Conservation (phyloP, 2,888 invertebrate species). For the Oscheius sp. region DNA sequence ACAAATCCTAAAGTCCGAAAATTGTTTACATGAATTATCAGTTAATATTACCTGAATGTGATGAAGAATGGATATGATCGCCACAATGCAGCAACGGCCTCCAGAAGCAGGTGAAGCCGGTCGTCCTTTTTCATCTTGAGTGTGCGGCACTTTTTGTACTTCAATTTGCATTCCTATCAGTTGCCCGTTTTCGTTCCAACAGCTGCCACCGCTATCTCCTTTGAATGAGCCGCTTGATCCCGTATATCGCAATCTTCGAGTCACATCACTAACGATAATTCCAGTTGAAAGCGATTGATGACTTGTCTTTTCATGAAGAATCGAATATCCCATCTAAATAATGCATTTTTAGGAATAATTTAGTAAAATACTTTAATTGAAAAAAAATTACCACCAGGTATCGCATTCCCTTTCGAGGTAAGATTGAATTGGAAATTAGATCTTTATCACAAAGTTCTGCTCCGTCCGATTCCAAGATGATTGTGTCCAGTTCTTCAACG, state of each 20-base stretch:
- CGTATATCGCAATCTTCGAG: conserved; percentile 42
- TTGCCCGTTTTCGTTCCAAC: conserved; percentile 43
- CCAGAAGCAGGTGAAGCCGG: conserved; percentile 38
- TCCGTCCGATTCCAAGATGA: conserved; percentile 40
- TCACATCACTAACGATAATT: conserved; percentile 41
- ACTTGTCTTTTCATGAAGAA: conserved; percentile 42
- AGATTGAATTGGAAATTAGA: conserved; percentile 30
- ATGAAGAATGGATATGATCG: conserved; percentile 8
- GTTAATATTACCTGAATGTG: conserved; percentile 43
- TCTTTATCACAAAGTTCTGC: conserved; percentile 29
- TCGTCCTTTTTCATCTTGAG: conserved; percentile 35
- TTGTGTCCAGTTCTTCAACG: conserved; percentile 39
- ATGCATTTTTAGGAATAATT: conserved; percentile 34
- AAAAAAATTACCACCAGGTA: conserved; percentile 42
- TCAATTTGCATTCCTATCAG: conserved; percentile 44
- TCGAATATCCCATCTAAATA: conserved; percentile 46
- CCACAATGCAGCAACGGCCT: conserved; percentile 40
- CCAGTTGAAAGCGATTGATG: conserved; percentile 42
- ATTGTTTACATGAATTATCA: conserved; percentile 38
- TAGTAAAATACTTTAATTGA: conserved; percentile 11
- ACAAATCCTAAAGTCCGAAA: conserved; percentile 43
- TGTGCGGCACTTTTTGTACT: conserved; percentile 38
- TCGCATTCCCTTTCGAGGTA: conserved; percentile 40
- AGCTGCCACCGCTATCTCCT: conserved; percentile 45
- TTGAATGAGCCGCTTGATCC: conserved; percentile 47